Percentiles rank a stretch among this genome's conserved stretches.
phyloP scores from a whole-genome alignment of 1,140 invertebrate species.

The Pinna nobilis region DNA sequence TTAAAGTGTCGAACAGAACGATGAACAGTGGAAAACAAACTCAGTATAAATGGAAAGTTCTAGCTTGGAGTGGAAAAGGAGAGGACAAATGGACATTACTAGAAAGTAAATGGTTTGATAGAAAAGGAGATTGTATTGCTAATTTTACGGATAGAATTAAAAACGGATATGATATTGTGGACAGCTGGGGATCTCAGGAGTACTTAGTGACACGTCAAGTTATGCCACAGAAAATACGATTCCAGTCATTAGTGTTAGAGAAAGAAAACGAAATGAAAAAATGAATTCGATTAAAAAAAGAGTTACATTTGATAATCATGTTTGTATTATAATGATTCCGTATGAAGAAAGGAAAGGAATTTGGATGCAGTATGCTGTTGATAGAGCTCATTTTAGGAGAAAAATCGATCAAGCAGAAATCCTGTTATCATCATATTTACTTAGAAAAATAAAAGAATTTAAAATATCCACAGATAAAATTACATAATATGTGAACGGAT shows the following conservation, averaged over 20 bases:
- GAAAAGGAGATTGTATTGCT: conserved; percentile 13
- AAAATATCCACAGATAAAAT: too few species aligned
- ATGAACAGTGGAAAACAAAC: background rate
- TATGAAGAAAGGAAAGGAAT: conserved; percentile 13
- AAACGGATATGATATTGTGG: conserved; percentile 14
- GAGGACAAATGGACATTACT: conserved; percentile 9
- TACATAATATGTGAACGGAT: too few species aligned
- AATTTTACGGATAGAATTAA: conserved; percentile 12
- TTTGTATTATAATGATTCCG: conserved; percentile 1
- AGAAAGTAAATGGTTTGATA: conserved; percentile 17
- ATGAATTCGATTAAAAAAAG: background rate
- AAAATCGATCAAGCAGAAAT: conserved; percentile 9
- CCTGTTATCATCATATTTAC: conserved; percentile 1
- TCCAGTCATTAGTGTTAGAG: background rate
- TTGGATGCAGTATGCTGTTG: conserved; percentile 21
- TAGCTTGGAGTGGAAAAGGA: conserved; percentile 8
- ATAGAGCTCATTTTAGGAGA: conserved; percentile 20
- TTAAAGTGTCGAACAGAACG: too few species aligned
- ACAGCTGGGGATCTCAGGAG: conserved; percentile 6
- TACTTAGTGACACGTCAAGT: conserved; percentile 12
- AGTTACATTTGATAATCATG: conserved; percentile 12
- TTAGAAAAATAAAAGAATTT: conserved; percentile 6
- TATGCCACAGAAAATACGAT: conserved; percentile 7
- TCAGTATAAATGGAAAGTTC: conserved; percentile 19
- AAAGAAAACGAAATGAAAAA: background rate